These are phyloP conservation scores for Ferdinandea cuprea DNA, from an alignment of 2,888 invertebrate species.

Conservation along the genomic window DNA sequence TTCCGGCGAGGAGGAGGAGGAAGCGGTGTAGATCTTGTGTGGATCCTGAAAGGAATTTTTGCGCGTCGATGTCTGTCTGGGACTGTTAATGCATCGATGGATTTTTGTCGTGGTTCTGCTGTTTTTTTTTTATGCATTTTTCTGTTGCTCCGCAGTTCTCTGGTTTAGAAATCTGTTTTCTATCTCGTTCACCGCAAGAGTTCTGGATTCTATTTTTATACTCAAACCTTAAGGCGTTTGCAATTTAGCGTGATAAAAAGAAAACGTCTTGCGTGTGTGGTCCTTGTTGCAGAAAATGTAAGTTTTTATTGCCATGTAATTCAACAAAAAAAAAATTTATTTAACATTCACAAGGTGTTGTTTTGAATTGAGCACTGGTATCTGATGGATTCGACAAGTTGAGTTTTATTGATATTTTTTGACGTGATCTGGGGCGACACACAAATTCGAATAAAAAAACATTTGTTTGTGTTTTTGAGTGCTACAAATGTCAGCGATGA, in stretches of 20 bases:
- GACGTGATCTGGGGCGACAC: constrained; percentile 49
- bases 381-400: constrained; percentile 49
- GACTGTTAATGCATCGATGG: constrained; percentile 72
- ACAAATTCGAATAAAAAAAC: constrained; percentile 2
- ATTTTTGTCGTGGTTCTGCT: constrained; percentile 62
- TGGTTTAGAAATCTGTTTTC: constrained; percentile 57
- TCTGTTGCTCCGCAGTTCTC: constrained; percentile 48
- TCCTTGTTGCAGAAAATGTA: constrained; percentile 17
- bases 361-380: constrained; percentile 52
- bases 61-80: constrained; percentile 70
- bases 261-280: constrained; percentile 54
- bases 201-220: constrained; percentile 63
- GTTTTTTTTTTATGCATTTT: constrained; percentile 19
- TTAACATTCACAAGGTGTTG: constrained; percentile 61
- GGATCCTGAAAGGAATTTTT: constrained; percentile 68
- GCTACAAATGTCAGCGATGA: constrained; percentile 48
- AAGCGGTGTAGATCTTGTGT: too few species aligned
- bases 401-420: constrained; percentile 16
- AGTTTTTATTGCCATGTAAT: constrained; percentile 47
- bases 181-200: constrained; percentile 53
- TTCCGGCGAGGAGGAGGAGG: background rate
- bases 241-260: constrained; percentile 43
- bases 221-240: constrained; percentile 8
- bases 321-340: constrained; percentile 45
- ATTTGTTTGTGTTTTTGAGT: constrained; percentile 17